Conservation (phyloP, 37 sponge, comb jelly and placozoan species). For the Chondrilla cf. caribensis region DNA sequence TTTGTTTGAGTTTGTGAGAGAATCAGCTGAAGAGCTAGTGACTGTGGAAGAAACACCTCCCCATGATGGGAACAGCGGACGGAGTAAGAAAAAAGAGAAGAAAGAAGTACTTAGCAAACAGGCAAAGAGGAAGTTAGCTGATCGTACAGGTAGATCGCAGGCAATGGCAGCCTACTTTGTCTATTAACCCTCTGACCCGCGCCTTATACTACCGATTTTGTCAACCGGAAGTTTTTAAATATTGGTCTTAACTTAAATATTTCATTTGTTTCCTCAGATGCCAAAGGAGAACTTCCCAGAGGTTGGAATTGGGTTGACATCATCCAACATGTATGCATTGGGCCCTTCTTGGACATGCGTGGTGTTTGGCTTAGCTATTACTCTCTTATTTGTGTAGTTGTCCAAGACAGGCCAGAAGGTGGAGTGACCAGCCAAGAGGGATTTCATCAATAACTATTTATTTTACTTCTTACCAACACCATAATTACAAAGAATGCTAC, state of each 20-base stretch:
- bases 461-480: no score
- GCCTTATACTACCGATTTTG: no score
- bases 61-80: background rate
- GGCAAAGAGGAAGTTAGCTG: constrained; percentile 79
- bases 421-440: background rate
- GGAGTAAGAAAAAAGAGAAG: constrained; percentile 32
- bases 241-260: no score
- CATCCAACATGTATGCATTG: constrained; percentile 54
- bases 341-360: background rate
- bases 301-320: constrained; percentile 95
- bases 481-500: no score
- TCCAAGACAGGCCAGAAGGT: constrained; percentile 5
- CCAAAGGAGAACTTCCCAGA: constrained; percentile 72
- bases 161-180: background rate
- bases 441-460: no score
- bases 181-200: background rate
- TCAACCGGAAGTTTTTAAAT: no score
- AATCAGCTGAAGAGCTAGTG: constrained; percentile 64
- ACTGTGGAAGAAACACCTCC: background rate
- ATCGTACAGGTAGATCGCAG: constrained; percentile 44
- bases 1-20: constrained; percentile 75
- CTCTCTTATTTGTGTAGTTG: background rate
- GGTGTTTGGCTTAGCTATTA: background rate
- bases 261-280: constrained; percentile 33
- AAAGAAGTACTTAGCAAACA: constrained; percentile 72